A percentile compares a stretch with the other conserved stretches of the same genome.
Evolutionary conservation across 2,113 vertebrate species (phyloP).

Genomic region (Numida meleagris): DNA sequence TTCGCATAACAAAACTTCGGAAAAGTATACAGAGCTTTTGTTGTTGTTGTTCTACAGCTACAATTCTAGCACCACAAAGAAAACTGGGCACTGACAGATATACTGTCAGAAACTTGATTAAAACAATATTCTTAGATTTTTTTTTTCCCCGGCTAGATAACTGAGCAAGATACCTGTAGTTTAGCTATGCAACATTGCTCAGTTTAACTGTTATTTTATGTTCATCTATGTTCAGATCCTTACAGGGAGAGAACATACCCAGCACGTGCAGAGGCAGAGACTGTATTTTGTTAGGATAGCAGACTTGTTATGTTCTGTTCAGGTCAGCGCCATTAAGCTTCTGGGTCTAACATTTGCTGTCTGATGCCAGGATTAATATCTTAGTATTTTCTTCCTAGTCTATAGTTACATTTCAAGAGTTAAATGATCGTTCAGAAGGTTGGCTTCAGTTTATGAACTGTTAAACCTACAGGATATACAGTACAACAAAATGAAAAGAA

Average conservation of each 20-base stretch:
- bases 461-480: conserved; percentile 59
- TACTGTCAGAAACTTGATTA: conserved; percentile 44
- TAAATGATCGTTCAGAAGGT: conserved; percentile 77
- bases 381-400: conserved; percentile 55
- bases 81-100: neutral
- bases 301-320: conserved; percentile 63
- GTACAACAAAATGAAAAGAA: conserved; percentile 24
- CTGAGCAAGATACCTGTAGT: conserved; percentile 28
- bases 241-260: conserved; percentile 21
- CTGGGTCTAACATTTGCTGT: conserved; percentile 51
- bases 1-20: neutral
- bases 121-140: conserved; percentile 45
- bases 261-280: neutral
- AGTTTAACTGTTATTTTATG: conserved; percentile 63
- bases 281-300: conserved; percentile 65
- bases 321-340: conserved; percentile 73
- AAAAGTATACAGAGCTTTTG: neutral
- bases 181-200: conserved; percentile 63
- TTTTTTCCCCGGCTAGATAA: conserved; percentile 34
- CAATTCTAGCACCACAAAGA: neutral
- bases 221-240: conserved; percentile 18
- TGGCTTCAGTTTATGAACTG: conserved; percentile 76
- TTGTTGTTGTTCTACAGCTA: neutral
- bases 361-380: conserved; percentile 70
- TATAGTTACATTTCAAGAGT: conserved; percentile 73